phyloP scores from a whole-genome alignment of 92 coral and sea anemone species.

The Porites evermanni region DNA sequence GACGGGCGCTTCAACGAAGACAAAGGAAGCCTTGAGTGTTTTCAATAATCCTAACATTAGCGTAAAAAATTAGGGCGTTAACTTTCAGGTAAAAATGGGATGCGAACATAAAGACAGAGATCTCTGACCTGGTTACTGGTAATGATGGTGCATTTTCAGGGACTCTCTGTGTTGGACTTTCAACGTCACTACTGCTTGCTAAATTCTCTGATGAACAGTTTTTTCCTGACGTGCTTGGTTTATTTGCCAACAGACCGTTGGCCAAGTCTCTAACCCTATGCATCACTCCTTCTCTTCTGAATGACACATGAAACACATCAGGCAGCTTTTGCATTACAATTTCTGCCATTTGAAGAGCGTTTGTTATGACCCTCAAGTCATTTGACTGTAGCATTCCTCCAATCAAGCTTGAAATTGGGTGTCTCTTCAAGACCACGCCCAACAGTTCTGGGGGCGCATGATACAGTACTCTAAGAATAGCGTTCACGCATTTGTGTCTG shows the following conservation, averaged over 20 bases:
- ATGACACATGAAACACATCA: constrained; percentile 92
- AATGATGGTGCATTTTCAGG: constrained; percentile 62
- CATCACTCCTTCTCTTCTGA: constrained; percentile 99
- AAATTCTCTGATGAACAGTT: constrained; percentile 47
- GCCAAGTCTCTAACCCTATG: constrained; percentile 95
- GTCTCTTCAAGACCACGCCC: constrained; percentile 82
- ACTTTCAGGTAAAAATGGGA: neutral
- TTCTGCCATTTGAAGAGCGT: constrained; percentile 98
- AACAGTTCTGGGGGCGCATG: constrained; percentile 95
- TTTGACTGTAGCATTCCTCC: constrained; percentile 97
- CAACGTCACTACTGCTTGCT: constrained; percentile 37
- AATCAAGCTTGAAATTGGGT: constrained; percentile 94
- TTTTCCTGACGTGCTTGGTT: constrained; percentile 32
- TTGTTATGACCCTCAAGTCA: constrained; percentile 91
- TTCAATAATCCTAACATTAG: no score
- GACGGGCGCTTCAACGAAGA: no score
- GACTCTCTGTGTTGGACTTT: constrained; percentile 42
- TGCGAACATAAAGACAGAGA: neutral
- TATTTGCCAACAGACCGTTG: constrained; percentile 33
- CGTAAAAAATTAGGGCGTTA: no score
- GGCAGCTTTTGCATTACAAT: constrained; percentile 98
- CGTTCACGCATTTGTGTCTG: constrained; percentile 91
- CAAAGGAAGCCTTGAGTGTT: no score
- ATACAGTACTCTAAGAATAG: constrained; percentile 91
- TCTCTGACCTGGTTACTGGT: constrained; percentile 64